Base-by-base conservation (phyloP, 2,113 vertebrate genomes). In the Oncorhynchus nerka region DNA sequence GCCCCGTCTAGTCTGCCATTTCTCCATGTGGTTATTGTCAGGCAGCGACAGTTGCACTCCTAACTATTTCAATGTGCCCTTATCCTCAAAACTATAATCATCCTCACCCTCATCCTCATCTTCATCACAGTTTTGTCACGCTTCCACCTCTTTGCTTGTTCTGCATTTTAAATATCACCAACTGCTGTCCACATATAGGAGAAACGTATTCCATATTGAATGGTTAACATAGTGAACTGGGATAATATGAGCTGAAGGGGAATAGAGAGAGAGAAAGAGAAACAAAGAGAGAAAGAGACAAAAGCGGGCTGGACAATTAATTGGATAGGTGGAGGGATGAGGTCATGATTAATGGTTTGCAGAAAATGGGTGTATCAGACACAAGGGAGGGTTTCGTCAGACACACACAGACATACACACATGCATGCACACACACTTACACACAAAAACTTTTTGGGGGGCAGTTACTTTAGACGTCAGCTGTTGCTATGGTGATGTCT, bases 401-500 rank as follows among this genome's bases (percentile, higher is more conserved):
- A 89, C 82, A 78, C 79, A 83, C 30, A 6, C 59, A 20, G 3
- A 32, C 32, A 32, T 32, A 32, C 6, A 45, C 39, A 45, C 39
- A 45, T 11, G 51, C 26, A 34, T 9, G 19, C 32, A 32, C 45
- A 83, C 39, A 45, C 39, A 45, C 68, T 64, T 20, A 66, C 45
- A 49, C 19, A 64, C 74, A 75, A 75, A 78, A 83, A 91, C 77
- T 80, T 75, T 81, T 82, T 79, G 28, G 49, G 30, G 62, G 83
- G 79, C 83, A 74, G 83, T 82, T 92, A 89, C 85, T 86, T 55
- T 89, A 75, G 85, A 93, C 91, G 92, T 93, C 92, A 93, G 92
- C 90, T 94, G 93, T 94, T 93, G 92, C 93, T 89, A 93, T 93
- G 91, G 92, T 90, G 89, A 93, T 70, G 84, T 81, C 86, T 66